Conservation (phyloP, 2,797 vertebrate genomes). For the Lacerta bilineata region DNA sequence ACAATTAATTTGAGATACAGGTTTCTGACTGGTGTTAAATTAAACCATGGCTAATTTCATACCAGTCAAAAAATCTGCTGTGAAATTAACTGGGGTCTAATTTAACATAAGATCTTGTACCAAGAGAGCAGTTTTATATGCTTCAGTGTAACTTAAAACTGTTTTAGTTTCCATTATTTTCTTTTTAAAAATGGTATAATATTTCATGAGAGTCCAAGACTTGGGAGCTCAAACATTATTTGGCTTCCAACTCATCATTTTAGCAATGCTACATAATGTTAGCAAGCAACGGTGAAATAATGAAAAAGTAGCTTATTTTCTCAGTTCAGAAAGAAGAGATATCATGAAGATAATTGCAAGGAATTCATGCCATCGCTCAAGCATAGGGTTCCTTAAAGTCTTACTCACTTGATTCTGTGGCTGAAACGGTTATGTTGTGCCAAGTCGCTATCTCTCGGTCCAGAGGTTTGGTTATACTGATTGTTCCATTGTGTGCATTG, state of each 20-base stretch:
- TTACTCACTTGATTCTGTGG: conserved; percentile 90
- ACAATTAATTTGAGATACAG: conserved; percentile 58
- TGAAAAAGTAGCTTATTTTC: conserved; percentile 48
- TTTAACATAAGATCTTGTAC: conserved; percentile 63
- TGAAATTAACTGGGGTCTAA: conserved; percentile 65
- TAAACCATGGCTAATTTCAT: conserved; percentile 62
- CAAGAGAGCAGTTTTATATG: conserved; percentile 51
- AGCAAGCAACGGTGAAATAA: conserved; percentile 52
- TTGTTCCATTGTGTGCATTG: conserved; percentile 87
- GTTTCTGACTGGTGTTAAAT: conserved; percentile 67
- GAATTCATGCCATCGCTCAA: conserved; percentile 32
- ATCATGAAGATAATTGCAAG: conserved; percentile 59
- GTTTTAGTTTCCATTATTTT: conserved; percentile 31
- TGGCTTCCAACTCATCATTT: conserved; percentile 50
- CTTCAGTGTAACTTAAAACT: conserved; percentile 57
- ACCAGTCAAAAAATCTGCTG: conserved; percentile 57
- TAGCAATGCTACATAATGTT: conserved; percentile 61
- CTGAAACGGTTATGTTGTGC: conserved; percentile 91
- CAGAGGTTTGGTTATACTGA: conserved; percentile 83
- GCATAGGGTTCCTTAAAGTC: not conserved
- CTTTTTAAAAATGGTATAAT: conserved; percentile 44
- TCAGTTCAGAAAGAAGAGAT: conserved; percentile 46
- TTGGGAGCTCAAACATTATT: conserved; percentile 57
- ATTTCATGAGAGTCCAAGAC: conserved; percentile 54
- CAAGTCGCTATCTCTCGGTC: conserved; percentile 89